phyloP scores from a whole-genome alignment of 2,797 vertebrate species.

The Pampus argenteus region DNA sequence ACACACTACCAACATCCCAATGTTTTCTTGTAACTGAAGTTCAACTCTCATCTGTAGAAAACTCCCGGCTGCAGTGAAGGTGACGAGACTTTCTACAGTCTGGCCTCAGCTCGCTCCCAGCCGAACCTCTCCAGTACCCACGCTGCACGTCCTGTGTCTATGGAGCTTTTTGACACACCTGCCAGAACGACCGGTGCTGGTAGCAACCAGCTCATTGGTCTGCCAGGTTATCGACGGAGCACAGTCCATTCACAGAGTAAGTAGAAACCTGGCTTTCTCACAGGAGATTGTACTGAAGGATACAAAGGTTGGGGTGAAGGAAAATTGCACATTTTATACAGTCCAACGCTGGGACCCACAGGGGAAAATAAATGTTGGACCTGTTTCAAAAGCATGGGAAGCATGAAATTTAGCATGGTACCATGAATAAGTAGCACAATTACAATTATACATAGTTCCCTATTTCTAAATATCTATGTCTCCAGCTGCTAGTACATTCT shows the following conservation, averaged over 20 bases:
- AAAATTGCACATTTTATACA: not conserved
- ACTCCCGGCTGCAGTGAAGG: conserved; percentile 72
- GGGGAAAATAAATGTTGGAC: too few relatives aligned
- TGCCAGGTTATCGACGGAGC: conserved; percentile 93
- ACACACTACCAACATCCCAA: not conserved
- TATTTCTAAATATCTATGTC: conserved; percentile 39
- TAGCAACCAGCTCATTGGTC: conserved; percentile 83
- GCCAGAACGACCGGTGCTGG: conserved; percentile 46
- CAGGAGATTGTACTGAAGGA: not conserved
- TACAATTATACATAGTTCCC: too few relatives aligned
- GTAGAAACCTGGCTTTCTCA: conserved; percentile 19
- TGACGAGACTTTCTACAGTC: conserved; percentile 85
- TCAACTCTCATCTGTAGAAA: conserved; percentile 73
- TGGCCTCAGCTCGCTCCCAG: conserved; percentile 79
- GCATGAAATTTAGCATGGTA: not conserved
- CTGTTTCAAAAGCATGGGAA: not conserved
- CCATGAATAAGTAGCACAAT: not conserved
- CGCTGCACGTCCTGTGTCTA: conserved; percentile 65
- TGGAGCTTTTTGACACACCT: conserved; percentile 78
- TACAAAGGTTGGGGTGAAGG: not conserved
- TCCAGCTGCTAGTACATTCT: conserved; percentile 79
- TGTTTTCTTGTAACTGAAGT: not conserved
- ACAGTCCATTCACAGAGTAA: conserved; percentile 75
- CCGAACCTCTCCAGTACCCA: conserved; percentile 76
- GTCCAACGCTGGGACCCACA: not conserved